Evolutionary conservation across 2,888 invertebrate species (phyloP).

Genomic region (Eumerus sabulonum): DNA sequence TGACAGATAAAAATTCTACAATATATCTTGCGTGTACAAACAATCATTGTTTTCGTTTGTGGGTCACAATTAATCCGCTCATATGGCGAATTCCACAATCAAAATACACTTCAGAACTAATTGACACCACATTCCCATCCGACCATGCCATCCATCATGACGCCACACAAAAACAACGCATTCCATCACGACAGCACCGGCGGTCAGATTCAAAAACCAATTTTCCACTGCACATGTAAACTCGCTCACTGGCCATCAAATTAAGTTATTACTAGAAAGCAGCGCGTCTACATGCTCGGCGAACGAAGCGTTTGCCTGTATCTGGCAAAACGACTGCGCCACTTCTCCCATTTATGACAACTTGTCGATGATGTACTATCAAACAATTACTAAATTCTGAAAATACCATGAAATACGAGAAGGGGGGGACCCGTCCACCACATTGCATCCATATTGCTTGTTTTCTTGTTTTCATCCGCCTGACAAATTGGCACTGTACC

Average conservation of each 20-base stretch:
- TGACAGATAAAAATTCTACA: no score
- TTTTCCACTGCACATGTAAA: slow-evolving; percentile 24
- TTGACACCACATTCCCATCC: no score
- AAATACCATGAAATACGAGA: slow-evolving; percentile 43
- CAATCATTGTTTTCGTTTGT: no score
- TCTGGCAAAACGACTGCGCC: neutral
- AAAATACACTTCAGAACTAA: no score
- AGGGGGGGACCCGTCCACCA: slow-evolving; percentile 14
- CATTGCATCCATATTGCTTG: slow-evolving; percentile 39
- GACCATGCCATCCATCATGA: no score
- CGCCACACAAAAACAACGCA: no score
- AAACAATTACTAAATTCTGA: slow-evolving; percentile 63
- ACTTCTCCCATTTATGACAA: slow-evolving; percentile 47
- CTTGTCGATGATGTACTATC: slow-evolving; percentile 65
- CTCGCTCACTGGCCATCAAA: slow-evolving; percentile 43
- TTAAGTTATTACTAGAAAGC: slow-evolving; percentile 46
- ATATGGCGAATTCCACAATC: no score
- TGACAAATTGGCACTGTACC: slow-evolving; percentile 63
- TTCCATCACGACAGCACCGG: neutral
- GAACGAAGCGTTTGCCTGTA: slow-evolving; percentile 4
- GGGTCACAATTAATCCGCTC: no score
- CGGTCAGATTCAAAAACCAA: slow-evolving; percentile 41
- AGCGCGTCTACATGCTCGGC: neutral
- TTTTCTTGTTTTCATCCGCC: slow-evolving; percentile 57
- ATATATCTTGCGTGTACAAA: no score